Conservation (phyloP, 2,888 invertebrate genomes). For the Leptopilina syphax region DNA sequence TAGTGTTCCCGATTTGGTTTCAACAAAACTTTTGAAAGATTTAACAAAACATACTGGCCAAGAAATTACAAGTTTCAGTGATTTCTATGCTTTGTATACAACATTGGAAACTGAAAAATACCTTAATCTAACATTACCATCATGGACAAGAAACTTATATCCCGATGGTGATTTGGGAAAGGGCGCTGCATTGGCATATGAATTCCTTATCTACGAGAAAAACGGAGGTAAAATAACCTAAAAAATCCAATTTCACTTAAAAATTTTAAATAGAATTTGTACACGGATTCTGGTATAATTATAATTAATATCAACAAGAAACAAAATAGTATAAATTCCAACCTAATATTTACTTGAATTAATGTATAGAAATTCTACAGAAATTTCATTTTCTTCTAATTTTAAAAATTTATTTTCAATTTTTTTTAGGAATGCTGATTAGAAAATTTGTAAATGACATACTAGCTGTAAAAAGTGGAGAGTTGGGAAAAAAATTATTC, state of each 20-base stretch:
- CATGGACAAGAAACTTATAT: background rate
- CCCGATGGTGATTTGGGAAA: too few species aligned
- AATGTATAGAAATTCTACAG: too few species aligned
- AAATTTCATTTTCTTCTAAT: too few species aligned
- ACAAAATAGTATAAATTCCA: too few species aligned
- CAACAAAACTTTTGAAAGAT: background rate
- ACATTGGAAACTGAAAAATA: background rate
- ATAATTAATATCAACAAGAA: too few species aligned
- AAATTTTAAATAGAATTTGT: too few species aligned
- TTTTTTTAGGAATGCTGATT: constrained; percentile 52
- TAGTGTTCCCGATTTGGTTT: too few species aligned
- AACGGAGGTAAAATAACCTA: background rate
- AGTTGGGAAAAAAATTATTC: constrained; percentile 64
- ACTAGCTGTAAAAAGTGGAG: constrained; percentile 63
- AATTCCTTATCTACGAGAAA: background rate
- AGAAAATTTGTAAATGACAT: constrained; percentile 49
- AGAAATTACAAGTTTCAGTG: background rate
- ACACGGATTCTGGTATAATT: too few species aligned
- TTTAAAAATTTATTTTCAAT: too few species aligned
- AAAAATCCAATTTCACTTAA: background rate
- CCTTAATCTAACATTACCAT: background rate
- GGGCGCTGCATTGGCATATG: too few species aligned
- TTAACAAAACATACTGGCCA: background rate
- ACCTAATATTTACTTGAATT: too few species aligned
- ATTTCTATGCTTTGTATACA: background rate